Base-by-base conservation (phyloP, 1,140 invertebrate genomes). In the Drosophila athabasca region DNA sequence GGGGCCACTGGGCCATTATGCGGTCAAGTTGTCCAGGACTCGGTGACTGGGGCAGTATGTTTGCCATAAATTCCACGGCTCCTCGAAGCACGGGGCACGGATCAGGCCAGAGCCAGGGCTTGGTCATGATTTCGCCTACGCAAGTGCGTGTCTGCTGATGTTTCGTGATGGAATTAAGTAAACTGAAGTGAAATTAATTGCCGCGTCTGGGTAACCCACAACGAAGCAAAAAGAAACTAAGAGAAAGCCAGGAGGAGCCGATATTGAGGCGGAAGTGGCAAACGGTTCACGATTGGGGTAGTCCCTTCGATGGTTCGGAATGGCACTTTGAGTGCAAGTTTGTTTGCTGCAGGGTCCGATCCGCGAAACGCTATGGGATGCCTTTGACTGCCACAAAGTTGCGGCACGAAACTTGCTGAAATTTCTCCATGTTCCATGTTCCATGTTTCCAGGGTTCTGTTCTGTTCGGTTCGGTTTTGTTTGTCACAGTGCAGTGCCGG, bases 181-280 rank as follows among this genome's bases (percentile, higher is more conserved):
- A 84, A 78, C 69, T 85, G 74, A 85, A 85, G 82, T 85, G 77
- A 85, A 87, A 81, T 85, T 81, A 85, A 85, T 85, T 85, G 82
- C 84, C 74, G 77, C 77, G 57, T 64, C 75, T 76, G 62, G 52
- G 54, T 9, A 71, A 59, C 66, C 66, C 67, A 75, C 64, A 68
- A 29, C 62, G 58, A 67, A 67, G 41, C 59, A 26, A 67, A 62
- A 57, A 24, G 52, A 46, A 52, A 46, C 58, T 3, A 11, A 39
- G 29, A 31, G 17, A 1, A 19, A 1, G 22, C 11, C 15, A 55
- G 41, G 19, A 69, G 66, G 19, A 69, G 66, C 44, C 50, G 58
- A 57, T 61, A 75, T 50, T 69, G 67, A 69, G 72, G 46, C 65
- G 74, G 71, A 84, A 79, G 71, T 75, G 71, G 65, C 48, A 64